Conservation (phyloP, 1,140 invertebrate genomes). For the Chironomus tepperi region DNA sequence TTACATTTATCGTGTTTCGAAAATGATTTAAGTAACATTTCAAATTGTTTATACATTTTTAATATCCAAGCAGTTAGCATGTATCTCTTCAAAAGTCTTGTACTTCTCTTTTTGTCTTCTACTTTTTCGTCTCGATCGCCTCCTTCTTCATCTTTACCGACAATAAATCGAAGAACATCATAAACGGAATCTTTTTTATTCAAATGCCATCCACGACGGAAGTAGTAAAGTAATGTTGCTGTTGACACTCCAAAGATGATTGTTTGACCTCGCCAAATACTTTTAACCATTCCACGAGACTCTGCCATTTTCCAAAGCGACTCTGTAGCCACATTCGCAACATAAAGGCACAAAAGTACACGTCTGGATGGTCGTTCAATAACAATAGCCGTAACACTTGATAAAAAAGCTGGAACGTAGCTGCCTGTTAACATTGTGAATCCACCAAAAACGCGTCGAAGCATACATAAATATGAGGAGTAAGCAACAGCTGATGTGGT, state of each 20-base stretch:
- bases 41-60: constrained; percentile 41
- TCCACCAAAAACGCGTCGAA: constrained; percentile 53
- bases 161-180: constrained; percentile 53
- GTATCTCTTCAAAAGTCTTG: neutral
- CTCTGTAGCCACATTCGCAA: constrained; percentile 74
- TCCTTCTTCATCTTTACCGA: constrained; percentile 53
- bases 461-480: constrained; percentile 58
- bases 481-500: constrained; percentile 64
- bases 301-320: constrained; percentile 65
- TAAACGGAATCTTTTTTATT: constrained; percentile 52
- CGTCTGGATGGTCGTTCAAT: constrained; percentile 65
- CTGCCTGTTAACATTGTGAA: constrained; percentile 60
- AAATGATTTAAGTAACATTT: constrained; percentile 41
- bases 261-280: constrained; percentile 55
- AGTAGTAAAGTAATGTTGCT: constrained; percentile 50
- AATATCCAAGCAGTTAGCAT: constrained; percentile 29
- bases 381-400: constrained; percentile 60
- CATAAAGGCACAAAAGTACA: constrained; percentile 62
- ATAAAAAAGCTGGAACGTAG: constrained; percentile 61
- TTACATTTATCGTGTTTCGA: constrained; percentile 48
- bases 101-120: constrained; percentile 26
- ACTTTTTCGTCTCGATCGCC: constrained; percentile 11
- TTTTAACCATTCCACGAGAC: constrained; percentile 49
- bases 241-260: constrained; percentile 54
- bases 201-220: constrained; percentile 42